Evolutionary conservation across 2,113 vertebrate species (phyloP).

Genomic region (Axis porcinus): DNA sequence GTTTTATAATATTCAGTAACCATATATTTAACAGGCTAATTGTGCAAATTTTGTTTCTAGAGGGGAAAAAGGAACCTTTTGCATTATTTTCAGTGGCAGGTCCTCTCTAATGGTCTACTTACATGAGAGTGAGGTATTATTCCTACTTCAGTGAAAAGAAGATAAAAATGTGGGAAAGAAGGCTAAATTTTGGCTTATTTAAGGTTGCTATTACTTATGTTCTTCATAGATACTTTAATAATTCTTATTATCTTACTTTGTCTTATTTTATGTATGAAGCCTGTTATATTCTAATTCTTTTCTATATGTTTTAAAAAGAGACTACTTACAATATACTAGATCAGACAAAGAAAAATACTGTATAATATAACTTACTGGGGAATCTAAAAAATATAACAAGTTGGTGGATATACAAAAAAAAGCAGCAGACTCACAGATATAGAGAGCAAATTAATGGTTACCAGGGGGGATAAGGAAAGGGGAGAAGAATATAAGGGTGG

Average conservation of each 20-base stretch:
- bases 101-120: background rate
- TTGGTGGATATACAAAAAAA: background rate
- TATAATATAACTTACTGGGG: background rate
- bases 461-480: background rate
- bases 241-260: background rate
- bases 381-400: background rate
- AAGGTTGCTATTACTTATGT: background rate
- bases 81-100: background rate
- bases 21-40: background rate
- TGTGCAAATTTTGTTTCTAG: background rate
- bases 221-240: background rate
- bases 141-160: background rate
- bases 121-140: background rate
- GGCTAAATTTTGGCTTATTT: background rate
- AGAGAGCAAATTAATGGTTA: background rate
- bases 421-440: background rate
- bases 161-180: background rate
- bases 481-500: background rate
- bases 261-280: background rate
- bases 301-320: background rate
- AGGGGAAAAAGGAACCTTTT: background rate
- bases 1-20: background rate
- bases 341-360: background rate
- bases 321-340: background rate
- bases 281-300: background rate